These are phyloP conservation scores for Cynaeus angustus DNA, from an alignment of 2,888 invertebrate species.

Conservation along the genomic window DNA sequence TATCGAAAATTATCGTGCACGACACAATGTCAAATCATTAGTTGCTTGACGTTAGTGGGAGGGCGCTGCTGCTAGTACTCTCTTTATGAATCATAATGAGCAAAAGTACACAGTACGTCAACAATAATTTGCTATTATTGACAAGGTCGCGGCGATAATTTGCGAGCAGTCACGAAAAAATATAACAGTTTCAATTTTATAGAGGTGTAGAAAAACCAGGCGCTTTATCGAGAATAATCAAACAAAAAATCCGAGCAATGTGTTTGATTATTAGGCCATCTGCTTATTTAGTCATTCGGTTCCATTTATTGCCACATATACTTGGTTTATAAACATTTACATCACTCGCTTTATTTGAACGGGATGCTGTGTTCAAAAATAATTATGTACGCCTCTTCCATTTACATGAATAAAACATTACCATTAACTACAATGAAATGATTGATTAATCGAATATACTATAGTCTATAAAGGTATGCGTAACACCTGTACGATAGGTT, in stretches of 20 bases:
- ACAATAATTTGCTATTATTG: constrained; percentile 10
- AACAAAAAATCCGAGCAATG: constrained; percentile 25
- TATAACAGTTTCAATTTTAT: not conserved
- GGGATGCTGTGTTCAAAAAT: constrained; percentile 33
- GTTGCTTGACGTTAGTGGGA: constrained; percentile 5
- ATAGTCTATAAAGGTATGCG: constrained; percentile 6
- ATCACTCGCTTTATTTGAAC: constrained; percentile 19
- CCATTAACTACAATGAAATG: constrained; percentile 14
- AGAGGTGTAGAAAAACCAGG: not conserved
- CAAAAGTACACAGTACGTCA: constrained; percentile 4
- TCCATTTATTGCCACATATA: constrained; percentile 28
- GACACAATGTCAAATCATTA: constrained; percentile 13
- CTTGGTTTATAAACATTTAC: constrained; percentile 36
- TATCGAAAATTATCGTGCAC: constrained; percentile 34
- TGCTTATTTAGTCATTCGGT: constrained; percentile 33
- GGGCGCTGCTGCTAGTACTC: constrained; percentile 13
- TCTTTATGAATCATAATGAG: constrained; percentile 2
- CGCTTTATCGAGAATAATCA: constrained; percentile 8
- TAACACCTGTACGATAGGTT: constrained; percentile 29
- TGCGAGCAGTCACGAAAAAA: not conserved
- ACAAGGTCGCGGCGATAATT: constrained; percentile 9
- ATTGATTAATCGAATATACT: constrained; percentile 25
- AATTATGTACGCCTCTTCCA: constrained; percentile 40
- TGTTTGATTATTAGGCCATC: constrained; percentile 29
- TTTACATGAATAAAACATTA: constrained; percentile 37